Base-by-base conservation (phyloP, 2,797 vertebrate genomes). In the Paratrypauchen microcephalus region DNA sequence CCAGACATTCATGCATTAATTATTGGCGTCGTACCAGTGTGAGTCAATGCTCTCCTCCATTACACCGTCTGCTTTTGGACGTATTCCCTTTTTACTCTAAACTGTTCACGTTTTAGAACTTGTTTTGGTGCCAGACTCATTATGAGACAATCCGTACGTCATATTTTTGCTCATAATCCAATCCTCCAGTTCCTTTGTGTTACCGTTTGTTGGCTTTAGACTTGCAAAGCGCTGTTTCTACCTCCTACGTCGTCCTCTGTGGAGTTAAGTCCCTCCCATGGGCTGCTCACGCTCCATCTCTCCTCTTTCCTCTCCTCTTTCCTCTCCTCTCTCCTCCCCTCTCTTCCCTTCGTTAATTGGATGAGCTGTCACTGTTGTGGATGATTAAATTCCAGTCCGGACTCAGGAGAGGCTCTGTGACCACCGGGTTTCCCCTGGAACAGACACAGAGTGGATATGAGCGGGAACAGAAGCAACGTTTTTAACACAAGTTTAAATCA, bases 321-420 rank as follows among this genome's bases (percentile, higher is more conserved):
- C 5, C 21, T 21, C n/a, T 56, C 23, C 1, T 16, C 72, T 71
- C 81, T 75, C 82, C 76, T 68, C 86, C 78, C 72, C 66, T 26
- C 24, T 26, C 75, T 76, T 78, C 71, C 66, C 19, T 78, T 82
- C 81, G 75, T 73, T 83, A 90, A 91, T 87, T 86, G 77, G 79
- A 88, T 83, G 75, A 89, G 84, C 76, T 78, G 82, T 82, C 80
- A 72, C 73, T 66, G 81, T 84, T 73, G 69, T 71, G 72, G 73
- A 82, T 81, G 77, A 90, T 86, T 87, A 69, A 72, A 86, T 83
- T 79, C 72, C 71, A 73, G 68, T 62, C 67, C 62, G 16, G 77
- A 74, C 59, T 68, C 55, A 5, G 0, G 55, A 57, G 55, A 57
- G 67, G 32, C 64, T 77, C 21, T 71, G 74, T 65, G 79, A 70